Evolutionary conservation across 2,113 vertebrate genomes (phyloP), one percentile per base, ranked within the genome.

Genomic region (Phoenicopterus ruber): DNA sequence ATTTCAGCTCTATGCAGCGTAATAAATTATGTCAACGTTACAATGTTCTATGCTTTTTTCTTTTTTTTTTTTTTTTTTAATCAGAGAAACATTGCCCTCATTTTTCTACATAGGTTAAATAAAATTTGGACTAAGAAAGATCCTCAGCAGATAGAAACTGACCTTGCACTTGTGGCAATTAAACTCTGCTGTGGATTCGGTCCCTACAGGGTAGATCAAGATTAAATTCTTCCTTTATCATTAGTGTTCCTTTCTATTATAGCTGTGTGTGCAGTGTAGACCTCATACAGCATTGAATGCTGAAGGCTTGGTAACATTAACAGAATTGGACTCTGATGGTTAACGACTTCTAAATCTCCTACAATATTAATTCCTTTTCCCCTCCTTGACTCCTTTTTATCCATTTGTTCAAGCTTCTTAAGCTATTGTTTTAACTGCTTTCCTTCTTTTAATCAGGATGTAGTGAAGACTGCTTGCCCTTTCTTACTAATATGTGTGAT

Each of bases 201-300:
- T 59, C 55, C 32, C 80, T 78, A 54, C 4, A 88, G 88, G 44
- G 17, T 34, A 76, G 74, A 55, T 49, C 50, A 47, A 93, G 82
- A 95, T 91, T 83, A 84, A 95, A 94, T 93, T 71, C 32, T 83
- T 73, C n/a, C 38, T 65, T 81, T 87, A 85, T 77, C 34, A 90
- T 82, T 94, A 76, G 38, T 29, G 17, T 34, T 76, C 49, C 88
- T 88, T 90, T 76, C 49, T 61, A 17, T 69, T 91, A 36, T 7
- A 94, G 24, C 21, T 72, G 20, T 22, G 42, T 49, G 26, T 5
- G 2, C 17, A 63, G 17, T 62, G 24, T 80, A 76, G 57, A 92
- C 21, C 15, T 69, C 47, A 69, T 93, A 49, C 15, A 88, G 14
- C n/a, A 54, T 3, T 74, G 82, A 81, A 82, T 82, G 65, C n/a